Base-by-base conservation (phyloP, 2,113 vertebrate genomes). In the Cryptomyrus ogoouensis region DNA sequence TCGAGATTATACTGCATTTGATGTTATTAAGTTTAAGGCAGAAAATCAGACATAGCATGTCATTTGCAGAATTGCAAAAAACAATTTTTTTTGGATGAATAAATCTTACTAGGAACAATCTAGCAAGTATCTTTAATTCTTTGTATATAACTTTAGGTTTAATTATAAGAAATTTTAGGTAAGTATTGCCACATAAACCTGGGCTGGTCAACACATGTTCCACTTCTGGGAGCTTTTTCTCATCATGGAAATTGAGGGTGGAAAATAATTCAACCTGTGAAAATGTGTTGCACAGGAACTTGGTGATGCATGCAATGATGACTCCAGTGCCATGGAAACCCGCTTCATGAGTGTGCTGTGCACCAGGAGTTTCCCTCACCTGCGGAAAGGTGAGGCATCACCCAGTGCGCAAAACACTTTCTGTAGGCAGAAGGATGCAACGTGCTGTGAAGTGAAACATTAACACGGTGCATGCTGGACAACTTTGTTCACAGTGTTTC, bases 341-440 rank as follows among this genome's bases (percentile, higher is more conserved):
- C 97, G 97, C 31, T 99, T 99, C 93, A 97, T 98, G 97, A 98
- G 94, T 80, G 94, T 99, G 91, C 95, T 99, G 92, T 99, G 98
- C 91, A 98, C 97, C 2, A 96, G 97, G 86, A 99, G 98, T 94
- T 98, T 97, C 91, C 94, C 96, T 0, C 98, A 99, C 92, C 98
- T 99, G 24, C 94, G 97, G 91, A 98, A 93, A 97, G 98, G 98
- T 99, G 94, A 94, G 91, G 31, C 88, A 39, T 15, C 66, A 19
- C 10, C n/a, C 44, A 12, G 31, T 10, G 47, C 2, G 9, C 85
- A 9, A 87, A 3, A 1, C 47, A 5, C 17, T 87, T 39, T 77
- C 4, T 52, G 85, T 52, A 6, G 27, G n/a, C 6, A 87, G 12
- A 39, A 87, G 85, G 31, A 35, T 56, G 15, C 85, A 42, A 10